Conservation (phyloP, 2,888 invertebrate species). For the Hirtodrosophila duncani region DNA sequence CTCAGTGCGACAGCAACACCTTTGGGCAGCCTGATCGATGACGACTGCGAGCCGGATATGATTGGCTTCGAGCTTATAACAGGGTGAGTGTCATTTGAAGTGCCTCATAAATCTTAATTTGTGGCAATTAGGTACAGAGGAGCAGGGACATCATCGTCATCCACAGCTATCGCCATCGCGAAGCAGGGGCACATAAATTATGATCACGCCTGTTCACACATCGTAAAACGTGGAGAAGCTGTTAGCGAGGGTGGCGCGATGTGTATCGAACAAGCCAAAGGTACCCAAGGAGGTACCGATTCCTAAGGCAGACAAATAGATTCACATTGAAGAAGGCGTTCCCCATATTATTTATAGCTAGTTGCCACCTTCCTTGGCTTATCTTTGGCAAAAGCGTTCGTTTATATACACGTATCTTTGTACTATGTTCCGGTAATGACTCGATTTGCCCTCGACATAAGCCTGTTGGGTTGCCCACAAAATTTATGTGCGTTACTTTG, state of each 20-base stretch:
- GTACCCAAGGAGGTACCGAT: no score
- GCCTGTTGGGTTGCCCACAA: no score
- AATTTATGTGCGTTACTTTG: conserved; percentile 62
- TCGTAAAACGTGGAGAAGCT: conserved; percentile 46
- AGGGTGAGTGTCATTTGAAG: conserved; percentile 80
- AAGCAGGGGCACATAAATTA: conserved; percentile 30
- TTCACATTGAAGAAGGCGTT: no score
- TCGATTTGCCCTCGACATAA: no score
- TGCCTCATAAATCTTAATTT: conserved; percentile 37
- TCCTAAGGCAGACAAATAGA: no score
- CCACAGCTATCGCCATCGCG: neutral
- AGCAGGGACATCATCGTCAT: conserved; percentile 34
- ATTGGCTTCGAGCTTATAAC: conserved; percentile 94
- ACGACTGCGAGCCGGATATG: conserved; percentile 93
- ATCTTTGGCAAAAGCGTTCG: no score
- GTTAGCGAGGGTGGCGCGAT: conserved; percentile 6
- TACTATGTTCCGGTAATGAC: no score
- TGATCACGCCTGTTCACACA: conserved; percentile 44
- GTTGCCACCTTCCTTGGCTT: no score
- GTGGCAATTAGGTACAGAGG: conserved; percentile 43
- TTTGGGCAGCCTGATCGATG: conserved; percentile 74
- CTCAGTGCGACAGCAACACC: conserved; percentile 47
- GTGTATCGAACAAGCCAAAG: no score
- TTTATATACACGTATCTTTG: no score
- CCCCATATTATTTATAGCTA: no score